Conservation (phyloP, 2,888 invertebrate genomes). For the Osmoderma eremita region DNA sequence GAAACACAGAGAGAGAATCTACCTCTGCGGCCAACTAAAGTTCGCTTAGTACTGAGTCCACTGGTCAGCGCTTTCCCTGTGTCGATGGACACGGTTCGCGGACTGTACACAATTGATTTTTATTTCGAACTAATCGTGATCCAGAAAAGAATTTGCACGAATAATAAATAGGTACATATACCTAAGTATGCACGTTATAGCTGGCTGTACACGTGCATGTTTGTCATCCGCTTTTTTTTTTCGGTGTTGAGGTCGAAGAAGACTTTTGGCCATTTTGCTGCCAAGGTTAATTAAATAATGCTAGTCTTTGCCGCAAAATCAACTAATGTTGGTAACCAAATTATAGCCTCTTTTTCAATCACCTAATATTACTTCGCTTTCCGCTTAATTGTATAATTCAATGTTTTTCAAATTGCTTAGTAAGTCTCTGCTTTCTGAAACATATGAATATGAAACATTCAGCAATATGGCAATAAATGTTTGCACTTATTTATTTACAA, state of each 20-base stretch:
- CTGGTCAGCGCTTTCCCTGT: slow-evolving; percentile 30
- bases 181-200: too few species aligned
- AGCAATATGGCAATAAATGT: too few species aligned
- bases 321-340: too few species aligned
- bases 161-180: slow-evolving; percentile 4
- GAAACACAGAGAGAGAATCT: not conserved
- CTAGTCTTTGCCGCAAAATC: too few species aligned
- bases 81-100: slow-evolving; percentile 37
- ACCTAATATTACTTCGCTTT: too few species aligned
- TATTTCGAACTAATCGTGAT: slow-evolving; percentile 31
- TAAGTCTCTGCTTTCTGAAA: too few species aligned
- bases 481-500: too few species aligned
- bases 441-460: too few species aligned
- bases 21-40: slow-evolving; percentile 5
- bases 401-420: too few species aligned
- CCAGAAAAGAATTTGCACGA: slow-evolving; percentile 31
- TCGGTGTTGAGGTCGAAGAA: not conserved
- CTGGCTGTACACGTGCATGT: not conserved
- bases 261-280: not conserved
- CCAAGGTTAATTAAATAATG: too few species aligned
- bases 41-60: slow-evolving; percentile 21
- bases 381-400: too few species aligned
- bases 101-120: slow-evolving; percentile 41
- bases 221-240: not conserved
- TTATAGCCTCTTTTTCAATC: too few species aligned